phyloP scores from a whole-genome alignment of 2,888 invertebrate genomes.

The Tipula helvola region DNA sequence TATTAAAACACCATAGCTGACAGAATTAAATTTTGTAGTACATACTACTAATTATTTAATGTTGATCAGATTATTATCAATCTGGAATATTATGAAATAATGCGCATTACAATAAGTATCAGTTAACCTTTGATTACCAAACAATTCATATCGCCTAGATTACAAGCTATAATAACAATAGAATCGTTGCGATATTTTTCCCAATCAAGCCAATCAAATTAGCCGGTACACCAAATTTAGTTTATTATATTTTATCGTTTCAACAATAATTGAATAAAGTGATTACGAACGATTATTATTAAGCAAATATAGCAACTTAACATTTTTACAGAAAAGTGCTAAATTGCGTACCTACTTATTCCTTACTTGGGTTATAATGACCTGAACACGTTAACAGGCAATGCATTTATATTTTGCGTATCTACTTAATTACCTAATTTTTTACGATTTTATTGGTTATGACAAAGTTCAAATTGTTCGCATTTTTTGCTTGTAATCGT shows the following conservation, averaged over 20 bases:
- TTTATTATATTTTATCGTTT: neutral
- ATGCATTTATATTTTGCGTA: neutral
- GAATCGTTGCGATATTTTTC: neutral
- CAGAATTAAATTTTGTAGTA: neutral
- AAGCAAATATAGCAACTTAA: neutral
- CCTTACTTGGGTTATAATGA: neutral
- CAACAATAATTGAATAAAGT: neutral
- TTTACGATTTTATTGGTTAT: neutral
- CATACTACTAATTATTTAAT: neutral
- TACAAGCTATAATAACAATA: neutral
- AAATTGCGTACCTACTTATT: neutral
- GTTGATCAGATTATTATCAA: neutral
- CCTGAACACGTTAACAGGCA: neutral
- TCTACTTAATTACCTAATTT: neutral
- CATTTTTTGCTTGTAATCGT: too few species aligned
- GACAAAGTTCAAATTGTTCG: too few species aligned
- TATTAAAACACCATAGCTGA: neutral
- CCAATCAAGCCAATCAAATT: neutral
- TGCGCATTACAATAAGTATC: neutral
- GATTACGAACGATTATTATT: neutral
- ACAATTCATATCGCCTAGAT: neutral
- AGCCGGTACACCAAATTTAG: too few species aligned
- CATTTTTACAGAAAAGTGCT: neutral
- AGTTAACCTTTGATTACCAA: neutral
- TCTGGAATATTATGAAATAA: neutral